These are phyloP conservation scores for Anastrepha ludens DNA, from an alignment of 1,140 invertebrate species.

Conservation along the genomic window DNA sequence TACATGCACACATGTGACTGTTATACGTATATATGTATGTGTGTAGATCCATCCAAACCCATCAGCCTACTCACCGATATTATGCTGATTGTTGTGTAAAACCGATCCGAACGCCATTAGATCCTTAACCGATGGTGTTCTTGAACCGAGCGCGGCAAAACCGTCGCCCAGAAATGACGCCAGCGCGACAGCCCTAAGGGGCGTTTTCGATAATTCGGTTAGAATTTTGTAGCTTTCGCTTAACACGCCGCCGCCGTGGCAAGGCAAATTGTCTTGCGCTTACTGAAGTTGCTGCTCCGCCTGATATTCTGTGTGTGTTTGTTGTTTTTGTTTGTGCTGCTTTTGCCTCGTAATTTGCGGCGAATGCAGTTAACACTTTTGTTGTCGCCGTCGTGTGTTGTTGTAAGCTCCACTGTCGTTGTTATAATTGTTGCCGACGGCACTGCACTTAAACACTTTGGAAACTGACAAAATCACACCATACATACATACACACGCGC, in stretches of 20 bases:
- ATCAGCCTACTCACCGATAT: slow-evolving; percentile 68
- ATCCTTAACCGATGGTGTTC: slow-evolving; percentile 73
- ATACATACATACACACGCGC: neutral
- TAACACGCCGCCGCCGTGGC: slow-evolving; percentile 54
- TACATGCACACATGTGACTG: too few relatives aligned
- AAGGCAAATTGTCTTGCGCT: slow-evolving; percentile 64
- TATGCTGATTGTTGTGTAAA: slow-evolving; percentile 74
- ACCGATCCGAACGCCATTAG: slow-evolving; percentile 74
- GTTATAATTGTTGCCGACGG: slow-evolving; percentile 32
- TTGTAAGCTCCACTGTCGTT: neutral
- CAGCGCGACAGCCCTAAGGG: slow-evolving; percentile 75
- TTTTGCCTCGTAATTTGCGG: slow-evolving; percentile 2
- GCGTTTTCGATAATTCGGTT: slow-evolving; percentile 73
- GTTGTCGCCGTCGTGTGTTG: neutral
- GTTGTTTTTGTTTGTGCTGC: slow-evolving; percentile 4
- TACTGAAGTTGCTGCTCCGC: slow-evolving; percentile 56
- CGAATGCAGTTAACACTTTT: slow-evolving; percentile 53
- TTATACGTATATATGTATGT: too few relatives aligned
- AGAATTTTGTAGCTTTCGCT: slow-evolving; percentile 72
- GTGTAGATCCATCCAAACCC: too few relatives aligned
- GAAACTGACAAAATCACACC: neutral
- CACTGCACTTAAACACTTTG: slow-evolving; percentile 16
- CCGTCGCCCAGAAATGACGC: slow-evolving; percentile 75
- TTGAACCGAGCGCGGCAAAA: slow-evolving; percentile 71
- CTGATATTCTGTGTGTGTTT: slow-evolving; percentile 55